Base-by-base conservation (phyloP, 2,797 vertebrate species). In the Helicolenus hilgendorfi region DNA sequence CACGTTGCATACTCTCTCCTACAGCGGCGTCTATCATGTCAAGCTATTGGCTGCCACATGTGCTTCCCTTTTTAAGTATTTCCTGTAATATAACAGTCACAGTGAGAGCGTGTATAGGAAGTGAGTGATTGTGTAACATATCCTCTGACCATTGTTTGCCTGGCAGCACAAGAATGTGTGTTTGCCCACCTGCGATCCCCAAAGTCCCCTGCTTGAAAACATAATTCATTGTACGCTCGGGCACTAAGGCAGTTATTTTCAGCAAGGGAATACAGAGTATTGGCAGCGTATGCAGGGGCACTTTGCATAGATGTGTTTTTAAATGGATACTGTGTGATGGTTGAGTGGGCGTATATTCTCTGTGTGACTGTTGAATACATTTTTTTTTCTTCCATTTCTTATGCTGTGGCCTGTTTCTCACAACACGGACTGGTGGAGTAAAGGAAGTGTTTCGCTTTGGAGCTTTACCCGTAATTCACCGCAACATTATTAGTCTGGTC, bases 401-500 rank as follows among this genome's bases (percentile, higher is more conserved):
- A 41, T 77, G 31, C 73, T n/a, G n/a, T 41, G 63, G 72, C 79
- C 79, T 82, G 84, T 90, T 93, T 93, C 83, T 92, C 67, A 76
- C 71, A 85, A 78, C 78, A 72, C 53, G 55, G 75, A 86, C 62
- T 74, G 79, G 13, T 71, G 33, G 20, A 49, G 87, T 78, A 87
- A 79, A 86, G 85, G 70, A 92, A 89, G 55, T 4, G 15, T 92
- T 95, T 92, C 53, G 45, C 72, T 89, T 76, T 56, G 64, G 81
- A 86, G 89, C 78, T 92, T 88, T 91, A 81, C 77, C 36, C n/a
- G 69, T 89, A 92, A 92, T 91, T 93, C 89, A 89, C 49, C 2
- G 1, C 73, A 55, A 33, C 77, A 94, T 95, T 73, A 62, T 45
- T 64, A 96, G 87, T 92, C 93, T 73, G 64, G 89, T 95, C 95